Conservation (phyloP, 2,797 vertebrate species). For the Todus mexicanus region DNA sequence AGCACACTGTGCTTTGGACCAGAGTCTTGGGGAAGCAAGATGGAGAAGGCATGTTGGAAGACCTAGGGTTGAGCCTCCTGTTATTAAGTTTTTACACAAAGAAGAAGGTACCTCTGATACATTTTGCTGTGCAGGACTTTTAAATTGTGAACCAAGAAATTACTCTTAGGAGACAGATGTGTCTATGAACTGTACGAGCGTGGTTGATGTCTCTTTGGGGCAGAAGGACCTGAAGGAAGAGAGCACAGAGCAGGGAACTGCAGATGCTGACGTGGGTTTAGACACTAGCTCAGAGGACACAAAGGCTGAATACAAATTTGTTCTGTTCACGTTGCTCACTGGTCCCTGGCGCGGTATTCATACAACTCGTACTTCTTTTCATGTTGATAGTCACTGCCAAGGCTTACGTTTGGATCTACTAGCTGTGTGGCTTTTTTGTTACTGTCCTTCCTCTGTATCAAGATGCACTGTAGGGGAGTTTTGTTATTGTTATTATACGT, state of each 20-base stretch:
- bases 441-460: neutral
- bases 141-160: neutral
- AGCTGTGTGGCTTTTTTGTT: neutral
- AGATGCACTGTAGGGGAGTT: neutral
- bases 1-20: too few species aligned
- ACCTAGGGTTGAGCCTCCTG: neutral
- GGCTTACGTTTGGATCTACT: neutral
- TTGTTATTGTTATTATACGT: neutral
- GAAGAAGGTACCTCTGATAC: neutral
- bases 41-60: neutral
- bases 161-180: neutral
- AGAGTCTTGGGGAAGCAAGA: rapidly evolving
- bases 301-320: neutral
- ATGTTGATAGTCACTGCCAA: neutral
- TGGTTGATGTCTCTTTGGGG: neutral
- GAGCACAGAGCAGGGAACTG: neutral
- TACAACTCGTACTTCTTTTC: neutral
- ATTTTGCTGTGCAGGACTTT: neutral
- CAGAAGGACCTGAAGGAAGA: neutral
- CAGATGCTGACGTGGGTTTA: neutral
- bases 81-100: neutral
- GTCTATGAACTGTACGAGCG: neutral
- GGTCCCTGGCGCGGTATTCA: neutral
- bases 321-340: neutral
- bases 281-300: neutral